Evolutionary conservation across 2,797 vertebrate genomes (phyloP), one percentile per base, ranked within the genome.

Genomic region (Cynodonichthys magdalenae): DNA sequence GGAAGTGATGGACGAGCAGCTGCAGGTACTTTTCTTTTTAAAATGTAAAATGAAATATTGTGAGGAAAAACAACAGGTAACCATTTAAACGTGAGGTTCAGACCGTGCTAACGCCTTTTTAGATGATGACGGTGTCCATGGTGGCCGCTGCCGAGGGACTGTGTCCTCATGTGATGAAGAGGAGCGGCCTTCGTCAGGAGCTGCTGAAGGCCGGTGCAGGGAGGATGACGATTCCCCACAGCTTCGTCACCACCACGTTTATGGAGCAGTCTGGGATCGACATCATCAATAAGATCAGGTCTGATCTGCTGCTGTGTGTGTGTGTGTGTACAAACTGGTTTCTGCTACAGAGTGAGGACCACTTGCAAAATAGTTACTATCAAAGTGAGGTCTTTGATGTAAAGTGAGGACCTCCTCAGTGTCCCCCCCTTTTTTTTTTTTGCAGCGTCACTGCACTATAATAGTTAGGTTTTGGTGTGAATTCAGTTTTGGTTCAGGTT

Each of bases 201-300:
- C 90, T 99, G 69, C 93, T 97, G 62, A 92, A 87, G 39, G 90
- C 91, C 36, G 93, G 94, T 42, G 91, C 90, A 0, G 95, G 94
- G 51, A 95, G 94, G 90, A 95, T 96, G 89, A 95, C 84, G 5
- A 87, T 99, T 17, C 95, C 97, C 2, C 91, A 88, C 6, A 89
- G 93, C 77, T 98, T 98, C 77, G 86, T 98, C 77, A 96, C 93
- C 84, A 93, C 92, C 68, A 96, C 97, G 11, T 93, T 99, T 59
- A 82, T 99, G 88, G 95, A 98, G 81, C 97, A 99, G 78, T 96
- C 96, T 17, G 97, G 95, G 20, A 90, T 96, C 20, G 97, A 99
- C 91, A 98, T 99, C 85, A 90, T 96, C 83, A 99, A 98, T 85
- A 98, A 98, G 93, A 98, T 98, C 84, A 98, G 97, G 97, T 24